phyloP scores from a whole-genome alignment of 2,113 vertebrate genomes.

The Antigone vipio region DNA sequence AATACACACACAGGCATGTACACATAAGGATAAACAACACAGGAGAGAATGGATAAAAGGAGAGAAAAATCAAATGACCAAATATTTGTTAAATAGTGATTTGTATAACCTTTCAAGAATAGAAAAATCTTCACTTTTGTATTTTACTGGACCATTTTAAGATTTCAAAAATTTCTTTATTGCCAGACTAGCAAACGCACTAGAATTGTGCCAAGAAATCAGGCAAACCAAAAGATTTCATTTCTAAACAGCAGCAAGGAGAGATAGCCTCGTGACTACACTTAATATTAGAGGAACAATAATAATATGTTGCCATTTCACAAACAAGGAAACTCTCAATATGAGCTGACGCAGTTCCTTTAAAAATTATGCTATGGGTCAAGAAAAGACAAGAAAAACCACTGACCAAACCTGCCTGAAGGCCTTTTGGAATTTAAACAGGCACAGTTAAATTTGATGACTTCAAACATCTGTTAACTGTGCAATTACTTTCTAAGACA shows the following conservation, averaged over 20 bases:
- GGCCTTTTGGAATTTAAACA: not conserved
- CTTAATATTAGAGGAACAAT: not conserved
- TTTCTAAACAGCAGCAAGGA: not conserved
- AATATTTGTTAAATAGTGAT: not conserved
- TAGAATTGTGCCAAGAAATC: not conserved
- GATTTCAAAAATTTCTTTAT: not conserved
- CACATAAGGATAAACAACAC: slow-evolving; percentile 23
- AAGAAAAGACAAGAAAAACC: not conserved
- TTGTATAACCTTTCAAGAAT: not conserved
- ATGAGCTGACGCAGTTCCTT: not conserved
- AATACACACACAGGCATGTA: slow-evolving; percentile 60
- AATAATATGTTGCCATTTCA: not conserved
- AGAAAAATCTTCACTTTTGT: not conserved
- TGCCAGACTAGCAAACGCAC: not conserved
- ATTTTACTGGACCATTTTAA: not conserved
- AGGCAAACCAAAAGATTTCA: not conserved
- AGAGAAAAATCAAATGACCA: not conserved
- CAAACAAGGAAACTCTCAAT: not conserved
- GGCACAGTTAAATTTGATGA: not conserved
- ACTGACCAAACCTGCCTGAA: not conserved
- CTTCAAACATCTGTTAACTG: not conserved
- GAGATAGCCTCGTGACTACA: not conserved
- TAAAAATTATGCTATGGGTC: not conserved
- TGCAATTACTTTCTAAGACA: not conserved
- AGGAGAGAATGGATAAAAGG: not conserved